Conservation (phyloP, 2,113 vertebrate species). For the Lepisosteus osseus region DNA sequence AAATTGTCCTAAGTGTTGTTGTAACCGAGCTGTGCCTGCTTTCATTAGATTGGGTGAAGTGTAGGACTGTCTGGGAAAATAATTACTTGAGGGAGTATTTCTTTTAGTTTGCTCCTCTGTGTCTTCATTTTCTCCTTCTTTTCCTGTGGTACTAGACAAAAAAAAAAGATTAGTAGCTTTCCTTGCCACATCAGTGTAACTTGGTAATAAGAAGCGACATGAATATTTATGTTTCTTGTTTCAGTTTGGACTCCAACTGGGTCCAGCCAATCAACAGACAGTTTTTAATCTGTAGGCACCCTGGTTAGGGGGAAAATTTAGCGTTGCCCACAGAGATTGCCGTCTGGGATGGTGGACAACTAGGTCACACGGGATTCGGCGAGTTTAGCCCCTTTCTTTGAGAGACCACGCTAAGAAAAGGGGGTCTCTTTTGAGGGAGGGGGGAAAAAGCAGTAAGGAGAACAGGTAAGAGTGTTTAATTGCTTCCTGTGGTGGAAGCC, state of each 20-base stretch:
- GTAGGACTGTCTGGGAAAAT: not conserved
- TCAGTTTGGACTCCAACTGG: not conserved
- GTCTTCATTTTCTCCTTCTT: not conserved
- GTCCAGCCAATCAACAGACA: no score
- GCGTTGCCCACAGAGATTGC: no score
- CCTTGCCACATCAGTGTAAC: not conserved
- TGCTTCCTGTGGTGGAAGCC: no score
- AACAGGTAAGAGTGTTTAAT: no score
- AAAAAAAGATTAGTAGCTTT: not conserved
- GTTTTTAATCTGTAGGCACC: no score
- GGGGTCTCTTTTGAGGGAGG: no score
- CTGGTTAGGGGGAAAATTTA: no score
- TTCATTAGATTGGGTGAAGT: not conserved
- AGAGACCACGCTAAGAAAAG: no score
- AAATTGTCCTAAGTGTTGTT: conserved; percentile 13
- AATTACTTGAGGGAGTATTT: not conserved
- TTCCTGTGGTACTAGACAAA: not conserved
- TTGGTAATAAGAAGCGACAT: not conserved
- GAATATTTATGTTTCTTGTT: not conserved
- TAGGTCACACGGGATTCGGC: no score
- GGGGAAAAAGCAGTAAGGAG: no score
- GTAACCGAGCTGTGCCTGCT: conserved; percentile 1
- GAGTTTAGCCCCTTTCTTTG: no score
- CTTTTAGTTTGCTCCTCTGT: not conserved
- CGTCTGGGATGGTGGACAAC: no score